phyloP scores from a whole-genome alignment of 2,888 invertebrate genomes.

The Mylabris sibirica region DNA sequence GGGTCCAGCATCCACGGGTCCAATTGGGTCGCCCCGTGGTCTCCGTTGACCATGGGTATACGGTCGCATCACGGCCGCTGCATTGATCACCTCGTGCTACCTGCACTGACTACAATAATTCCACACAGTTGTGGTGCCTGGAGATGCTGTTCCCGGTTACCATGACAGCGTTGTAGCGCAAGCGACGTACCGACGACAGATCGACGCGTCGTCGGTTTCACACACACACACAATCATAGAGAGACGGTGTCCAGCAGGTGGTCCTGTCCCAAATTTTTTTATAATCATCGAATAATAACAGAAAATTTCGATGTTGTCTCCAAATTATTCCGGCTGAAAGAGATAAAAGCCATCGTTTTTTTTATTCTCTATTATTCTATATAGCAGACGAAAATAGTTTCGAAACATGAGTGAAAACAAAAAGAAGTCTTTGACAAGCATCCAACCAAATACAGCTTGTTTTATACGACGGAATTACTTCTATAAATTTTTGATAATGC shows the following conservation, averaged over 20 bases:
- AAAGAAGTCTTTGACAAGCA: neutral
- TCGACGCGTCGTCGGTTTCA: constrained; percentile 20
- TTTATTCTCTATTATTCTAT: neutral
- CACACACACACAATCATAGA: constrained; percentile 21
- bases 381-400: neutral
- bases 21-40: constrained; percentile 60
- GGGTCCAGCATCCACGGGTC: constrained; percentile 69
- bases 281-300: neutral
- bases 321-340: neutral
- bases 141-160: constrained; percentile 52
- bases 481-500: constrained; percentile 39
- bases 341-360: constrained; percentile 5
- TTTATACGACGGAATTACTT: constrained; percentile 18
- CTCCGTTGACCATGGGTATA: constrained; percentile 59
- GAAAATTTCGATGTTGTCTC: neutral
- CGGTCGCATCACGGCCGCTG: constrained; percentile 59
- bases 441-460: neutral
- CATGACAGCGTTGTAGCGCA: constrained; percentile 57
- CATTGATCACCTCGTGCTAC: constrained; percentile 48
- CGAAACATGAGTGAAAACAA: neutral
- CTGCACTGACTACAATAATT: constrained; percentile 57
- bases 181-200: constrained; percentile 54
- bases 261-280: constrained; percentile 1
- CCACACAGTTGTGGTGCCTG: constrained; percentile 46
- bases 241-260: constrained; percentile 20